Evolutionary conservation across 2,113 vertebrate genomes (phyloP), one percentile per base, ranked within the genome.

Genomic region (Caretta caretta): DNA sequence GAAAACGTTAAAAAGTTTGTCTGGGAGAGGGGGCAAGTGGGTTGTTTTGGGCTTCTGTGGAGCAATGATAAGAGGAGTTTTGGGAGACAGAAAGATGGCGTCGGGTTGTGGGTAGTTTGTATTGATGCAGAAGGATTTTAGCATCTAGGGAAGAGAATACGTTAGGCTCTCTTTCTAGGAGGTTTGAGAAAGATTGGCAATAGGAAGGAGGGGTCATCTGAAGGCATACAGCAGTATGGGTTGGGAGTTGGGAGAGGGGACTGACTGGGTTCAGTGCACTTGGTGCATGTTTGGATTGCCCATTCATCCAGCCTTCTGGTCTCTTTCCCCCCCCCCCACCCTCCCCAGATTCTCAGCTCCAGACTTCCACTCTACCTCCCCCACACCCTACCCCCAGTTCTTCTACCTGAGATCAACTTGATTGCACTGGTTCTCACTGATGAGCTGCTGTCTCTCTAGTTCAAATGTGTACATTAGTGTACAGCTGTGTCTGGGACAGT

Each of bases 221-320:
- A 57, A 27, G 93, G 14, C 46, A 92, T 88, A 6, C 13, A 62
- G 53, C 53, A 83, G 19, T 42, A 42, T 42, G 56, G 25, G 72
- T 93, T n/a, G 38, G 4, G 82, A 84, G 84, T 91, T 95, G 90
- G 24, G 69, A 89, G 80, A 84, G 90, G 22, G 29, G 76, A 76
- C 49, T 42, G 46, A 46, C 35, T 76, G 59, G 19, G 22, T 72
- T 93, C 29, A 88, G n/a, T 65, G 94, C n/a, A 38, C 19, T 72
- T 62, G 35, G n/a, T 19, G 19, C 8, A 4, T 38, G 24, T 6
- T 38, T 92, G 49, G 24, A 50, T 35, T 65, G 59, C 5, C 29
- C 24, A 4, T 88, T 94, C 29, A 91, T 84, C 19, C 48, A 12
- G 31, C 88, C 50, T 83, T 90, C 53, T 79, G 27, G 10, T 4